Base-by-base conservation (phyloP, 2,888 invertebrate genomes). In the Epistrophella euchroma region DNA sequence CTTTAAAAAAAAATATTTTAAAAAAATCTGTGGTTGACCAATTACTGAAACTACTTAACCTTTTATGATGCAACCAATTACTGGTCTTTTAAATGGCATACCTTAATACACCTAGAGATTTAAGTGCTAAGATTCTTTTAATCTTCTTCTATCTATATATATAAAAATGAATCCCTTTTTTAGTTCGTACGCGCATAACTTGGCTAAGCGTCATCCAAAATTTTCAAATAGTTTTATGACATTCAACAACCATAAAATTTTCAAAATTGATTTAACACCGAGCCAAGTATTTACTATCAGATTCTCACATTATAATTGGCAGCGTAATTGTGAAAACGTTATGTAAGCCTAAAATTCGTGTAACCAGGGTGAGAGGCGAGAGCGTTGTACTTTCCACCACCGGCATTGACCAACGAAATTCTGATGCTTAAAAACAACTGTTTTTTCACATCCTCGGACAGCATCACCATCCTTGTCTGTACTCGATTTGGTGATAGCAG, bases 211-310 rank as follows among this genome's bases (percentile, higher is more conserved):
- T n/a, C 35, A 35, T 6, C 2, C 32, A 32, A 32, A 6, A 5
- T 32, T 32, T 32, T 32, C 32, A 32, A 32, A 32, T 32, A 6
- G 1, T 32, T 40, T 3, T 40, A 40, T 40, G 15, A 40, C 0
- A 40, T 40, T 40, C 9, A 45, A 45, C 43, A 6, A 9, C 45
- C 43, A 55, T 66, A 82, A 60, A 47, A 35, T 60, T 19, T 25
- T 43, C 56, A 37, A 76, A 84, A 84, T 80, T 76, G 45, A 76
- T 76, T 66, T 64, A 66, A 50, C 70, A 43, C 25, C 70, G 35
- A 40, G 9, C 17, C 66, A 66, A 72, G 72, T 84, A 47, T 47
- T 73, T 70, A 11, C 43, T 17, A 50, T 55, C 64, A 56, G 56
- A 71, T 58, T 40, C 37, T 47, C 40, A 35, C 19, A 37, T 43